Conservation (phyloP, 1,140 invertebrate species). For the Philopotamus ludificatus region DNA sequence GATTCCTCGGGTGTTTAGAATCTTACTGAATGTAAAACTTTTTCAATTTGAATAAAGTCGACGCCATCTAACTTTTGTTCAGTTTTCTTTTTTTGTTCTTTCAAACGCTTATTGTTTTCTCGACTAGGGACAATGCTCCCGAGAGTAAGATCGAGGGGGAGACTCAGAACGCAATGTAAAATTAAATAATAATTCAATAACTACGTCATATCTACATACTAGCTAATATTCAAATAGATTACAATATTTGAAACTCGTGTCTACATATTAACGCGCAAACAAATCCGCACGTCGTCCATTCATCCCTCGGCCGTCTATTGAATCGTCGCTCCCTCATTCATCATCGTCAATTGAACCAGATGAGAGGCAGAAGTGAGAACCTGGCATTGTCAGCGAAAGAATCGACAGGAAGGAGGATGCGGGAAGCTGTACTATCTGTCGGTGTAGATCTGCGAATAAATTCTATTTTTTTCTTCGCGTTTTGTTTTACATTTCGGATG, state of each 20-base stretch:
- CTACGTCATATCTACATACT: too few relatives aligned
- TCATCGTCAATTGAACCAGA: constrained; percentile 20
- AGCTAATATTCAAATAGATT: too few relatives aligned
- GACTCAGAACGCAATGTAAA: not conserved
- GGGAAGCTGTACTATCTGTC: constrained; percentile 37
- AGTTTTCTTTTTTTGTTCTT: constrained; percentile 32
- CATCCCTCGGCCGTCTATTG: constrained; percentile 6
- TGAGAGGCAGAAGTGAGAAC: constrained; percentile 15
- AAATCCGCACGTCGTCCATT: not conserved
- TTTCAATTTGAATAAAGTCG: constrained; percentile 28
- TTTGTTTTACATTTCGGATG: constrained; percentile 32
- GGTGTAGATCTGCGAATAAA: constrained; percentile 40
- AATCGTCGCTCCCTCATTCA: constrained; percentile 14
- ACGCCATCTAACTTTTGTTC: constrained; percentile 26
- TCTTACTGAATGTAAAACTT: constrained; percentile 30
- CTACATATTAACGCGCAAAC: not conserved
- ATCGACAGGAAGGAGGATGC: constrained; percentile 40
- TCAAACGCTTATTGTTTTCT: constrained; percentile 22
- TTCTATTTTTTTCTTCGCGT: too few relatives aligned
- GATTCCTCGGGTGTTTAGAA: constrained; percentile 16
- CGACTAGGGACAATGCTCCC: constrained; percentile 19
- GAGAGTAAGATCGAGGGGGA: not conserved
- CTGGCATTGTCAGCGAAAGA: constrained; percentile 15
- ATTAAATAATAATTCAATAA: not conserved
- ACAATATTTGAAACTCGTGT: not conserved